A percentile compares a stretch with the other conserved stretches of the same genome.
phyloP scores from a whole-genome alignment of 2,888 invertebrate species.

The Cryptosula pallasiana region DNA sequence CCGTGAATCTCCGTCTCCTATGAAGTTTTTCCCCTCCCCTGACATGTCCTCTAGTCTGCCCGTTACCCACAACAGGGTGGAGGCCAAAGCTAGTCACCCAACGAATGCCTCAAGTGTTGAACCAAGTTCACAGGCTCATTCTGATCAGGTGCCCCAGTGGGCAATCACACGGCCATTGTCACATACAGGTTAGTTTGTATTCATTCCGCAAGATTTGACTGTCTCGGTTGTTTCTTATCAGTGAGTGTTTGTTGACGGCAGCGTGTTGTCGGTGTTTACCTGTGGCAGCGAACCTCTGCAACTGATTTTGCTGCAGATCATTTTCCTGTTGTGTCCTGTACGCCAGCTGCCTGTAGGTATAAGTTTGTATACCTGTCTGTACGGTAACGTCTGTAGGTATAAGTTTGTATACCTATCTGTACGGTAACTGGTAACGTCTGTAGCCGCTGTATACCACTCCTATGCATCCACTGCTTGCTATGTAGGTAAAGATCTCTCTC shows the following conservation, averaged over 20 bases:
- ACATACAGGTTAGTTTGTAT: no score
- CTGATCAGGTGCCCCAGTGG: no score
- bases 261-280: no score
- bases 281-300: not conserved
- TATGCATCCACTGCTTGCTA: no score
- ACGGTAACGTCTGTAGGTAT: not conserved
- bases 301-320: not conserved
- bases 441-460: no score
- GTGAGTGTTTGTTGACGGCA: no score
- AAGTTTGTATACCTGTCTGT: not conserved
- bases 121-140: not conserved
- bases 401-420: not conserved
- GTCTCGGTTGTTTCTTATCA: no score
- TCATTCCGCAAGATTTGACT: no score
- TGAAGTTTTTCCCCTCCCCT: constrained; percentile 10
- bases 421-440: not conserved
- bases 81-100: not conserved
- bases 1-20: not conserved
- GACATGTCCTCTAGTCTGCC: constrained; percentile 3
- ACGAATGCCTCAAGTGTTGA: not conserved
- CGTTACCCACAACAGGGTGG: constrained; percentile 9
- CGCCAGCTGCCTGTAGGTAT: not conserved
- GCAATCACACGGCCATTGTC: no score
- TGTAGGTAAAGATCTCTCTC: not conserved
- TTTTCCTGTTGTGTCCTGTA: not conserved